These are phyloP conservation scores for Diarsia brunnea DNA, from an alignment of 2,888 invertebrate genomes.

Conservation along the genomic window DNA sequence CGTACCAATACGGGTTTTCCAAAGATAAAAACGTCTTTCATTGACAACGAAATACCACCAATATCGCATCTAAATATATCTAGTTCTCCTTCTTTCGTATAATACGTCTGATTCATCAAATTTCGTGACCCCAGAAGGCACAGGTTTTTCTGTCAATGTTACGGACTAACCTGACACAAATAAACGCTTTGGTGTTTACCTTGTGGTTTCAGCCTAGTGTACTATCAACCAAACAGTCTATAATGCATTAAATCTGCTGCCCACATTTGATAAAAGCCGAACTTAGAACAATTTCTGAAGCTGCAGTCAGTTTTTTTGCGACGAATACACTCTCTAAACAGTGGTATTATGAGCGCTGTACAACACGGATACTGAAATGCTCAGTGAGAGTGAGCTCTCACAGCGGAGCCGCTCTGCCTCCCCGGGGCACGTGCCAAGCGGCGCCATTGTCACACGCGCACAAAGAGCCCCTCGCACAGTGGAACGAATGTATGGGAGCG, in stretches of 20 bases:
- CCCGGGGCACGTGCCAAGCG: neutral
- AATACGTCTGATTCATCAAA: no score
- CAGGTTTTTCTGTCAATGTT: no score
- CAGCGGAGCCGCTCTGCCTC: neutral
- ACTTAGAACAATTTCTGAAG: neutral
- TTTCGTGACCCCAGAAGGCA: no score
- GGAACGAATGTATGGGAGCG: no score
- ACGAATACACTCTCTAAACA: slow-evolving; percentile 15
- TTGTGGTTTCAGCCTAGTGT: neutral
- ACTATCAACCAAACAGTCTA: neutral
- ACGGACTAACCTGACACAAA: no score
- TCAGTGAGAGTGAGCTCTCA: slow-evolving; percentile 19
- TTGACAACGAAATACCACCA: slow-evolving; percentile 1
- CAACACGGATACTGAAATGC: slow-evolving; percentile 8
- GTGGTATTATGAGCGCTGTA: slow-evolving; percentile 6
- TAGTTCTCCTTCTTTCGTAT: neutral
- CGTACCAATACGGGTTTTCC: neutral
- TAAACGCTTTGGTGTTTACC: neutral
- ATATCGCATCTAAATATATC: neutral
- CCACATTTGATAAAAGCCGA: neutral
- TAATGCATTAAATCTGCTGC: neutral
- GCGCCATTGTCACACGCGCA: slow-evolving; percentile 21
- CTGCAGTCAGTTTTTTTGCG: slow-evolving; percentile 5
- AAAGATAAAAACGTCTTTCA: neutral
- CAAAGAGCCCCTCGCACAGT: slow-evolving; percentile 37